Conservation (phyloP, 2,797 vertebrate genomes). For the Gallinago nigripennis region DNA sequence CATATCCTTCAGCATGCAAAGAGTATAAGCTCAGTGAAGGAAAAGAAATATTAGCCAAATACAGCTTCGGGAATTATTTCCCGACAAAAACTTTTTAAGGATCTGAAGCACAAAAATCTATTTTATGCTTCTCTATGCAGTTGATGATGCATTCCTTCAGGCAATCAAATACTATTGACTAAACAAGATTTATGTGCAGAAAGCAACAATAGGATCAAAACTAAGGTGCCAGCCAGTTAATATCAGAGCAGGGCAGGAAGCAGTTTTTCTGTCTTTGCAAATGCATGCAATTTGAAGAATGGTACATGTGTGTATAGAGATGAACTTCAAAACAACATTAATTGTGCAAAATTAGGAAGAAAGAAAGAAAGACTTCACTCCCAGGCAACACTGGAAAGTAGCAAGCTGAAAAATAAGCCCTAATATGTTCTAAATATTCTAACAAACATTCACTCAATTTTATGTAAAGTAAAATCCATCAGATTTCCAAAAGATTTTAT, state of each 20-base stretch:
- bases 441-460: not conserved
- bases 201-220: not conserved
- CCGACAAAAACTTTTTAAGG: not conserved
- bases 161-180: slow-evolving; percentile 20
- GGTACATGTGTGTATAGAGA: not conserved
- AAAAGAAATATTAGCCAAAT: not conserved
- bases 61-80: slow-evolving; percentile 4
- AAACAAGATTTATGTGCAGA: slow-evolving; percentile 22
- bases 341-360: not conserved
- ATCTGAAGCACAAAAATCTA: slow-evolving; percentile 29
- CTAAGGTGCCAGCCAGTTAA: not conserved
- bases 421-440: not conserved
- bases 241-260: not conserved
- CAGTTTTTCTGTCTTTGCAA: not conserved
- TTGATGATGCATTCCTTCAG: slow-evolving; percentile 27
- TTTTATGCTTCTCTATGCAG: not conserved
- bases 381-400: not conserved
- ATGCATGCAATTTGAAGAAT: not conserved
- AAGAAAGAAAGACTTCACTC: not conserved
- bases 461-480: not conserved
- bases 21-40: not conserved
- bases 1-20: not conserved
- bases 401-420: not conserved
- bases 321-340: not conserved
- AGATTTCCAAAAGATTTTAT: not conserved